Evolutionary conservation across 2,888 invertebrate species (phyloP).

Genomic region (Pimpla rufipes): DNA sequence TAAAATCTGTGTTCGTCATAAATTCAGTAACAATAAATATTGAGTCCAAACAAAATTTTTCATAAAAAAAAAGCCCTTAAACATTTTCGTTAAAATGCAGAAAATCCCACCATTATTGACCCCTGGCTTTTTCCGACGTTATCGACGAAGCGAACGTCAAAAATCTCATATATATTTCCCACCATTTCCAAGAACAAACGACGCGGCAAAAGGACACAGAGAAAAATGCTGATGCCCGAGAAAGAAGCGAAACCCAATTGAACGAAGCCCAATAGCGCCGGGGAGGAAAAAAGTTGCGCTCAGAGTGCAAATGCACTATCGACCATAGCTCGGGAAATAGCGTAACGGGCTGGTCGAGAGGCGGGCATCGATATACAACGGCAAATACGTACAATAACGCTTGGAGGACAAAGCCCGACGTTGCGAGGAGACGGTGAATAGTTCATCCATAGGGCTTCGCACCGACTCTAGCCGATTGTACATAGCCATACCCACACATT

Average conservation of each 20-base stretch:
- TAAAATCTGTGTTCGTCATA: not conserved
- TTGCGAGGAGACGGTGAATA: conserved; percentile 65
- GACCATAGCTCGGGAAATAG: not conserved
- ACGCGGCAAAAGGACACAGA: no score
- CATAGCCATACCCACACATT: conserved; percentile 59
- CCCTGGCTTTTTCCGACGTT: no score
- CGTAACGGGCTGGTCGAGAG: conserved; percentile 14
- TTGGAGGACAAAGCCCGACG: conserved; percentile 69
- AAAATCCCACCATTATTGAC: no score
- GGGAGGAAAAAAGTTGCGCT: conserved; percentile 22
- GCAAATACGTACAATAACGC: conserved; percentile 51
- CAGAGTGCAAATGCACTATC: conserved; percentile 34
- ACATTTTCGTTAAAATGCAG: no score
- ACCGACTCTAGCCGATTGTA: conserved; percentile 12
- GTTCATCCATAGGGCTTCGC: conserved; percentile 72
- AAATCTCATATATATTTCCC: no score
- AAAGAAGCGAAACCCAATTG: not conserved
- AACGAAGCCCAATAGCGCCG: conserved; percentile 35
- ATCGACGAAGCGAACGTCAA: no score
- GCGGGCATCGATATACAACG: conserved; percentile 40
- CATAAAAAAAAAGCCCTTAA: no score
- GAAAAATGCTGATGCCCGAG: not conserved
- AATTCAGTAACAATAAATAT: no score
- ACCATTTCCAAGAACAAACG: no score
- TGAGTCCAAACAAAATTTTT: no score